Evolutionary conservation across 2,113 vertebrate species (phyloP).

Genomic region (Carollia perspicillata): DNA sequence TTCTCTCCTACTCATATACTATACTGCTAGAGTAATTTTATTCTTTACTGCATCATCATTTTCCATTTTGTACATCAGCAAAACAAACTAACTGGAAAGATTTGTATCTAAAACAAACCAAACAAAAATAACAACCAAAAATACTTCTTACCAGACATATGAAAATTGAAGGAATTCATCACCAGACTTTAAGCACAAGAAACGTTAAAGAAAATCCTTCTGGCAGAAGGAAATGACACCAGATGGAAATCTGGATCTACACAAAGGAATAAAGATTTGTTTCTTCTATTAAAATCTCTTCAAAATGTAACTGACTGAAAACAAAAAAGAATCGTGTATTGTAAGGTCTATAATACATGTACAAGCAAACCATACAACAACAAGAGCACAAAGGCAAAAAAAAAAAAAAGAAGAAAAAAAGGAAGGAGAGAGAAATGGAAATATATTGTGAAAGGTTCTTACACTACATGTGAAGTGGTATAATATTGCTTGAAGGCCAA

Average conservation of each 20-base stretch:
- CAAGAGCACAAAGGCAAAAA: neutral
- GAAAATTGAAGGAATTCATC: constrained; percentile 8
- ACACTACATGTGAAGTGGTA: neutral
- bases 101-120: neutral
- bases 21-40: neutral
- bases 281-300: neutral
- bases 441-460: neutral
- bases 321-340: neutral
- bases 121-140: neutral
- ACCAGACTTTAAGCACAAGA: neutral
- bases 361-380: neutral
- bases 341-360: neutral
- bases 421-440: neutral
- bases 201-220: constrained; percentile 28
- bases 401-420: neutral
- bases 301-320: neutral
- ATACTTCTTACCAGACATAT: neutral
- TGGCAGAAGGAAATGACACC: constrained; percentile 10
- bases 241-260: neutral
- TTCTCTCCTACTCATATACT: neutral
- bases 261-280: neutral
- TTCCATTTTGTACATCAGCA: neutral
- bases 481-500: neutral
- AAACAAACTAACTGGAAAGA: neutral
- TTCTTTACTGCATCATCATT: neutral